These are phyloP conservation scores for Candoia aspera DNA, from an alignment of 2,113 vertebrate species.

Conservation along the genomic window DNA sequence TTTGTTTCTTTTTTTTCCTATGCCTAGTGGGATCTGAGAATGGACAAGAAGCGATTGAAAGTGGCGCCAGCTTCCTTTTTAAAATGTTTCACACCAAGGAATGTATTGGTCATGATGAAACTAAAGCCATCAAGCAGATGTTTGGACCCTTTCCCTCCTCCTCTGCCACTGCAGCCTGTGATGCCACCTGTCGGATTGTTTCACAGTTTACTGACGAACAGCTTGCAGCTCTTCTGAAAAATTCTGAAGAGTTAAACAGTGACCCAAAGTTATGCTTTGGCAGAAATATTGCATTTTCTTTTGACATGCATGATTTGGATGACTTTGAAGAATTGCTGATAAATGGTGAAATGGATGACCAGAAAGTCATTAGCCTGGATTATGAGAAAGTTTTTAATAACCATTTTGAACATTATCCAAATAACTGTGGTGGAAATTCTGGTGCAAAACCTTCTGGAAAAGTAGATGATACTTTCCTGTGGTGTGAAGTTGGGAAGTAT, in stretches of 20 bases:
- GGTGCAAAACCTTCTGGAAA: constrained; percentile 65
- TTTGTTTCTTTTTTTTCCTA: constrained; percentile 61
- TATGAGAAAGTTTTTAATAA: constrained; percentile 85
- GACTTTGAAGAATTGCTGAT: constrained; percentile 80
- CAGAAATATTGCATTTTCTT: constrained; percentile 88
- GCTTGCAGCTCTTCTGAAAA: constrained; percentile 79
- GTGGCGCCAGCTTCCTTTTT: constrained; percentile 91
- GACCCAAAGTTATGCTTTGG: constrained; percentile 77
- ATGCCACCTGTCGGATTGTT: constrained; percentile 78
- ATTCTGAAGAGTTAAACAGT: constrained; percentile 67
- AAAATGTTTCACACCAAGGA: constrained; percentile 88
- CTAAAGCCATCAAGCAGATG: constrained; percentile 90
- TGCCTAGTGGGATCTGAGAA: constrained; percentile 87
- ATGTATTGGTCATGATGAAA: constrained; percentile 86
- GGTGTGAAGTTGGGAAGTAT: constrained; percentile 89
- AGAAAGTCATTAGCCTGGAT: constrained; percentile 79
- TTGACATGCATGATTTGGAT: constrained; percentile 89
- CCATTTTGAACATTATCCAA: constrained; percentile 75
- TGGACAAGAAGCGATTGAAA: constrained; percentile 88
- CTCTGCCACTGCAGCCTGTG: constrained; percentile 83
- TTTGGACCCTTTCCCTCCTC: constrained; percentile 93
- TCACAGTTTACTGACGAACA: constrained; percentile 77
- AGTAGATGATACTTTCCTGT: constrained; percentile 80
- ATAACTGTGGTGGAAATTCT: constrained; percentile 57
- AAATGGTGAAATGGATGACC: constrained; percentile 62